Base-by-base conservation (phyloP, 2,888 invertebrate species). In the Cacoxenus indagator region DNA sequence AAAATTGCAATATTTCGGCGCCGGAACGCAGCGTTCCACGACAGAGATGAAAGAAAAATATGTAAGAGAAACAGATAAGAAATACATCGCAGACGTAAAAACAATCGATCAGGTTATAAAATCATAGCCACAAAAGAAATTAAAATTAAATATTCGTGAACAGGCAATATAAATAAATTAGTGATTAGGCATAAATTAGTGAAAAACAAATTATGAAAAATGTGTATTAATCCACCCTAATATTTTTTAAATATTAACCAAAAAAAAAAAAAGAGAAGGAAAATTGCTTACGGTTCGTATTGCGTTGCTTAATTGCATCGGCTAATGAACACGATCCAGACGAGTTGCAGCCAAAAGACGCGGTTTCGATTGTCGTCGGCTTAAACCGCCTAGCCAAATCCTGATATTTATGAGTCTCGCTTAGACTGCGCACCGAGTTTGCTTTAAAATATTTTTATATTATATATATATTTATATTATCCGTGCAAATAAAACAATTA, bases 311-410 rank as follows among this genome's bases (percentile, higher is more conserved):
- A 67, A 62, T 62, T 55, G 31, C 45, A 57, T 62, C 59, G 59
- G 48, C 68, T 48, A 46, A 70, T 74, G 75, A 75, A 75, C 51
- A 19, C 51, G 6, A 51, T 19, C 17, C 51, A 51, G 22, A 22
- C 51, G 51, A 37, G 37, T 14, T 37, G 37, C 37, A 51, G 22
- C 51, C 51, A 51, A 51, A 51, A 51, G 51, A 17, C 19, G 8
- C 22, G 8, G 8, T 17, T 22, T 19, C 9, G 37, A 37, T 51
- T 22, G 51, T 22, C 24, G 11, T 22, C 22, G 19, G 51, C 51
- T 51, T 51, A 51, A 19, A 19, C 22, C 22, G 19, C n/a, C 51
- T 51, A 6, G 8, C 24, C 51, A 4, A 51, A 51, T 51, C 51
- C 51, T 19, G 22, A 51, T 51, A 51, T 51, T 51, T 51, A 51